These are phyloP conservation scores for Sminthurides bifidus DNA, from an alignment of 1,140 invertebrate genomes.

Conservation along the genomic window DNA sequence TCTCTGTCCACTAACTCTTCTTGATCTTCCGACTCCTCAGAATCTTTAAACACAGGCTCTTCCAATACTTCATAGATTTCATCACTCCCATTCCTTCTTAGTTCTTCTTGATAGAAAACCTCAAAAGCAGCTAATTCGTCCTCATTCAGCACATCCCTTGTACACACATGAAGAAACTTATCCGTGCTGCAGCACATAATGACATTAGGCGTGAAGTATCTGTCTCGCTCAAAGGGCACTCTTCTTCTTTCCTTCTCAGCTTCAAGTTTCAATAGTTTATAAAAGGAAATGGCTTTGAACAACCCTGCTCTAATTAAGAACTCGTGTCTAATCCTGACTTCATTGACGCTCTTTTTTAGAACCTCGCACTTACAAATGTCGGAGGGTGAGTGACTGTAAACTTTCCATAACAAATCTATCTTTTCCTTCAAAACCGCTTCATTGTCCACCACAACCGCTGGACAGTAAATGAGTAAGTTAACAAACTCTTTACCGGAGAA, in stretches of 20 bases:
- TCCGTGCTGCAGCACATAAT: slow-evolving; percentile 19
- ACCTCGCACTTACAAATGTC: slow-evolving; percentile 13
- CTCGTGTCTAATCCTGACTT: slow-evolving; percentile 21
- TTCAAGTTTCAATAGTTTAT: slow-evolving; percentile 15
- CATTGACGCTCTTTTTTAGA: neutral
- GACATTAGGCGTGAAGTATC: slow-evolving; percentile 21
- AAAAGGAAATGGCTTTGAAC: slow-evolving; percentile 15
- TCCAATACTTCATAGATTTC: too few relatives aligned
- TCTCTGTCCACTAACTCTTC: neutral
- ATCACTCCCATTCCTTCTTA: slow-evolving; percentile 1
- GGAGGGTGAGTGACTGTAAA: slow-evolving; percentile 12
- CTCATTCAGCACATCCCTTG: slow-evolving; percentile 6
- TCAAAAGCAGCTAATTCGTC: slow-evolving; percentile 28
- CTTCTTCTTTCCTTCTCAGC: slow-evolving; percentile 6
- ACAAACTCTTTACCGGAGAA: slow-evolving; percentile 16
- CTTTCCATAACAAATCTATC: slow-evolving; percentile 20
- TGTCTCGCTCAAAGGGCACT: slow-evolving; percentile 10
- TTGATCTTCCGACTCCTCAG: slow-evolving; percentile 1
- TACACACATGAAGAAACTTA: slow-evolving; percentile 27
- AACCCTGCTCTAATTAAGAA: slow-evolving; percentile 28
- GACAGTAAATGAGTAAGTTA: slow-evolving; percentile 8
- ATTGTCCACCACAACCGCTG: slow-evolving; percentile 6
- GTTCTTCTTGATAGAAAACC: slow-evolving; percentile 10
- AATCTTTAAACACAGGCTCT: too few relatives aligned
- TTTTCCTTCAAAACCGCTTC: slow-evolving; percentile 13